phyloP scores from a whole-genome alignment of 2,888 invertebrate species.

The Anagyrus pseudococci region DNA sequence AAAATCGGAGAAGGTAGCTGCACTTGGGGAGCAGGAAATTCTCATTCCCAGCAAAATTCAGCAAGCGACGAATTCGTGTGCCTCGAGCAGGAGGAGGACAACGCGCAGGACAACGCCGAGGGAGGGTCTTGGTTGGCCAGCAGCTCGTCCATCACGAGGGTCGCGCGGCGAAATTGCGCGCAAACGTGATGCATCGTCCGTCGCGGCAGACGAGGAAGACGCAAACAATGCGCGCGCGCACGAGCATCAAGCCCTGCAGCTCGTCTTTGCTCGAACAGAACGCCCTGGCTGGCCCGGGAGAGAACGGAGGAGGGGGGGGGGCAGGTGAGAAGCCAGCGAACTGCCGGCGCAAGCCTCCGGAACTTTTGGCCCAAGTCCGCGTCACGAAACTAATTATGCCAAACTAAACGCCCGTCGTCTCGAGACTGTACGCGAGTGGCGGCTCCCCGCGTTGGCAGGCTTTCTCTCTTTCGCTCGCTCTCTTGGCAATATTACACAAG shows the following conservation, averaged over 20 bases:
- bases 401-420: conserved; percentile 31
- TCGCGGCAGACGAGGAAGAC: not conserved
- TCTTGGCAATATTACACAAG: not conserved
- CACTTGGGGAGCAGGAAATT: too few species aligned
- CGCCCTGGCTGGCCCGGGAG: not conserved
- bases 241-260: conserved; percentile 12
- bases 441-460: not conserved
- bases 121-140: too few species aligned
- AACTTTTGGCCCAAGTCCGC: conserved; percentile 4
- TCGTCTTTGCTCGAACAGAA: not conserved
- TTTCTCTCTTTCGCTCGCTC: not conserved
- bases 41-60: too few species aligned
- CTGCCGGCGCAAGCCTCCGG: not conserved
- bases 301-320: not conserved
- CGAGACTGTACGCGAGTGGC: conserved; percentile 7
- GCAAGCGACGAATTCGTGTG: too few species aligned
- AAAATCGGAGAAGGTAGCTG: too few species aligned
- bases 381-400: conserved; percentile 34
- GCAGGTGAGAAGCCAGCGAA: too few species aligned
- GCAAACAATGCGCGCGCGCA: not conserved
- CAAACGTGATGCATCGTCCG: not conserved
- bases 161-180: not conserved
- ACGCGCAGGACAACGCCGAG: too few species aligned
- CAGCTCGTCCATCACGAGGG: not conserved
- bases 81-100: too few species aligned